Evolutionary conservation across 2,113 vertebrate genomes (phyloP), one percentile per base, ranked within the genome.

Genomic region (Melanerpes aurifrons): DNA sequence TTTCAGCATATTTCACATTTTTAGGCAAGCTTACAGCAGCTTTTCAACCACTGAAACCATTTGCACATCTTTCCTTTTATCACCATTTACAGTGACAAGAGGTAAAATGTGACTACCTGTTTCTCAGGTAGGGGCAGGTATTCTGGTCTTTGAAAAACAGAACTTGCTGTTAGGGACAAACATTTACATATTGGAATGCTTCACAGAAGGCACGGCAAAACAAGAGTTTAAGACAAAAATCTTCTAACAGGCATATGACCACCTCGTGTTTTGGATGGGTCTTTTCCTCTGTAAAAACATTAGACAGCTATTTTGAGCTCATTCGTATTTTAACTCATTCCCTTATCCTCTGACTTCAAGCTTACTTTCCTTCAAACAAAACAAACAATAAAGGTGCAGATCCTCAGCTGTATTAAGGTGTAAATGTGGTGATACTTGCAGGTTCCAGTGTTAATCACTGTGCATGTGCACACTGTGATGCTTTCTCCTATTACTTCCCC

Each of bases 1-100:
- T 76, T 90, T 89, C 72, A 94, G 67, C 94, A 95, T 95, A 90
- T 68, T 96, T 96, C 74, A 92, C 91, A 96, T 95, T 94, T 96
- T 96, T 95, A 85, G 82, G 95, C 94, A 96, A 74, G 71, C 15
- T 86, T 69, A 63, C 66, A 89, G 68, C 61, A 86, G 17, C 28
- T 83, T 77, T 90, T 78, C 62, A 82, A 47, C 48, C 72, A 81
- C 37, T 18, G 9, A 67, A 91, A 80, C 29, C 29, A 68, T 81
- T 86, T 83, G 50, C 24, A 56, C 15, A n/a, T 83, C 40, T 50
- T 94, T 53, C 22, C n/a, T 90, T 82, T 87, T 71, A 31, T 72
- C 72, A 78, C 58, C 40, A 20, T 69, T 89, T 75, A 26, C 31
- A 29, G 28, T 37, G 29, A 31, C 48, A 74, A 90, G 31, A 69